Conservation (phyloP, 2,797 vertebrate species). For the Onychomys arenicola region DNA sequence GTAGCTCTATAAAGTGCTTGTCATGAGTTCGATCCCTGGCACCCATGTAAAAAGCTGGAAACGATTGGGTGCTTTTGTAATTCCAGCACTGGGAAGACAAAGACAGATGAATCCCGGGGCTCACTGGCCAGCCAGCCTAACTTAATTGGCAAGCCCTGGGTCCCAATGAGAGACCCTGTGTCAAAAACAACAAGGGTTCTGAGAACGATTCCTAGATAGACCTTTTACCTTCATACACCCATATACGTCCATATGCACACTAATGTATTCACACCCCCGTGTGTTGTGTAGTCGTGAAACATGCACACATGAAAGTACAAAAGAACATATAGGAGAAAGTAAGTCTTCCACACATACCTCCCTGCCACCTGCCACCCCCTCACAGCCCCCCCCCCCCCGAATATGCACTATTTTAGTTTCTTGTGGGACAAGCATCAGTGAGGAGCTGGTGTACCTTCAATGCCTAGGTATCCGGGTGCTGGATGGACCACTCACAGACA, state of each 20-base stretch:
- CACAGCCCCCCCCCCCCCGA: too few relatives aligned
- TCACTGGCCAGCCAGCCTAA: background rate
- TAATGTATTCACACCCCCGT: background rate
- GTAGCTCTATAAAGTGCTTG: background rate
- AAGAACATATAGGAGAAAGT: background rate
- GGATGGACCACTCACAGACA: constrained; percentile 97
- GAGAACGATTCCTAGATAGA: background rate
- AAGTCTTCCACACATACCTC: background rate
- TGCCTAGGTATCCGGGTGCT: constrained; percentile 95
- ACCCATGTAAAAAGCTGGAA: background rate
- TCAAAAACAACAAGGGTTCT: background rate
- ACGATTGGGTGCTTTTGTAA: background rate
- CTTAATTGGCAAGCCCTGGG: background rate
- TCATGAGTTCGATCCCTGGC: background rate
- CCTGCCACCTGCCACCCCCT: background rate
- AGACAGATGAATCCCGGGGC: background rate
- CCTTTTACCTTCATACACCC: background rate
- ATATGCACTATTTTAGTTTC: background rate
- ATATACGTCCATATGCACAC: background rate
- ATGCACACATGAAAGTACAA: background rate
- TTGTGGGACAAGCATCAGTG: background rate
- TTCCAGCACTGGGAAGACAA: background rate
- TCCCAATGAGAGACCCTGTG: background rate
- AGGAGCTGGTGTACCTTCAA: background rate
- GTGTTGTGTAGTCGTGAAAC: background rate